These are phyloP conservation scores for Cydia amplana DNA, from an alignment of 1,140 invertebrate genomes.

Conservation along the genomic window DNA sequence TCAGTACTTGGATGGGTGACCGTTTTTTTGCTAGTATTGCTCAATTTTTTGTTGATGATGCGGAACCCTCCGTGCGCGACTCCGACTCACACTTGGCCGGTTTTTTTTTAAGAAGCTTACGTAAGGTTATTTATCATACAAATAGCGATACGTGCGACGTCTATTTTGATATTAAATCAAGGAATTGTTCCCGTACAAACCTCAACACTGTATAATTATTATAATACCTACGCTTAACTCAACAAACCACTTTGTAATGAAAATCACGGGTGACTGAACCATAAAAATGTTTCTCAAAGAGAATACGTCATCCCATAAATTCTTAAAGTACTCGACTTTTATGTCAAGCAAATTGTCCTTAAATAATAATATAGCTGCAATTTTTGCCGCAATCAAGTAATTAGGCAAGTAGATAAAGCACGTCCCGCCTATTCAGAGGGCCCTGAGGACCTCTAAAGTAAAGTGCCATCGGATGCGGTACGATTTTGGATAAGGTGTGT, in stretches of 20 bases:
- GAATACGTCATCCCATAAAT: slow-evolving; percentile 35
- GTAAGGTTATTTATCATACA: no score
- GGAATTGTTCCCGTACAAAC: no score
- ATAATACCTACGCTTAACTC: not conserved
- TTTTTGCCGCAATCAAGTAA: slow-evolving; percentile 44
- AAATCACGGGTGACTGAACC: not conserved
- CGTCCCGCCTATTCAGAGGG: slow-evolving; percentile 42
- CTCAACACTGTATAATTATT: no score
- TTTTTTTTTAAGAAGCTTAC: no score
- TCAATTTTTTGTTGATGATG: no score
- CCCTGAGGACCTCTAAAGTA: slow-evolving; percentile 34
- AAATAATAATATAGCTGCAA: slow-evolving; percentile 29
- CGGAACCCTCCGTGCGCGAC: no score
- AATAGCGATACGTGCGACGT: no score
- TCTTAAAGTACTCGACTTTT: slow-evolving; percentile 14
- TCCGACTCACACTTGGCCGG: no score
- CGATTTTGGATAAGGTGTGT: slow-evolving; percentile 32
- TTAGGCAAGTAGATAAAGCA: slow-evolving; percentile 45
- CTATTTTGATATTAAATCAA: no score
- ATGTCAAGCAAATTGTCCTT: slow-evolving; percentile 11
- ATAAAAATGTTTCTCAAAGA: slow-evolving; percentile 39
- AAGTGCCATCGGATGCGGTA: not conserved
- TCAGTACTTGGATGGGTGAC: no score
- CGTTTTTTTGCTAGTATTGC: no score
- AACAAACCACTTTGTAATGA: not conserved